Percentiles rank a stretch among this genome's conserved stretches.
Conservation (phyloP, 2,113 vertebrate species). For the Actinemys pallida region DNA sequence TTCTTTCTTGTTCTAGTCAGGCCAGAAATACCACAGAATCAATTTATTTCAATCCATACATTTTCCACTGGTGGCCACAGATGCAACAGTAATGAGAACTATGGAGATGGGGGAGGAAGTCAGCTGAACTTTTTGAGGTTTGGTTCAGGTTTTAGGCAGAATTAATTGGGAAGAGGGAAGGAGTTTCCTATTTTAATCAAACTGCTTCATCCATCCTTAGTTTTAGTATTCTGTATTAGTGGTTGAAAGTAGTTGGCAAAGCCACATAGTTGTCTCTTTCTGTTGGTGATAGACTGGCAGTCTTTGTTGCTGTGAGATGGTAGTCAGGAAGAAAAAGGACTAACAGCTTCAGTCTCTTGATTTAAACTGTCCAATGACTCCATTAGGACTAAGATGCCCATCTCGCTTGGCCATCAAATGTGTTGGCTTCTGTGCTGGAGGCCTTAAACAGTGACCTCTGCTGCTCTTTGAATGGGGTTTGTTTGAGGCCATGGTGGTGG, state of each 20-base stretch:
- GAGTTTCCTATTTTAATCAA: not conserved
- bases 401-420: not conserved
- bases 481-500: not conserved
- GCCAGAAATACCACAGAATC: not conserved
- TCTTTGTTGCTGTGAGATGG: not conserved
- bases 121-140: not conserved
- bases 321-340: not conserved
- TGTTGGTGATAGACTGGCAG: not conserved
- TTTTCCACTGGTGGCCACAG: not conserved
- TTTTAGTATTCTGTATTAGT: not conserved
- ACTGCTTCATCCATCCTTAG: not conserved
- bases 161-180: not conserved
- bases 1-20: not conserved
- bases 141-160: not conserved
- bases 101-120: not conserved
- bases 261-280: not conserved
- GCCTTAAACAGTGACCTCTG: not conserved
- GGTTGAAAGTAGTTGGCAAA: not conserved
- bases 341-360: not conserved
- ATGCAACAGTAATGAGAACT: not conserved
- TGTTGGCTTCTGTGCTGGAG: not conserved
- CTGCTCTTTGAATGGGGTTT: not conserved
- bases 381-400: not conserved
- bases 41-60: fast-evolving
- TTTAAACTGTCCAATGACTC: not conserved